Conservation (phyloP, 2,888 invertebrate species). For the Sympetrum striolatum region DNA sequence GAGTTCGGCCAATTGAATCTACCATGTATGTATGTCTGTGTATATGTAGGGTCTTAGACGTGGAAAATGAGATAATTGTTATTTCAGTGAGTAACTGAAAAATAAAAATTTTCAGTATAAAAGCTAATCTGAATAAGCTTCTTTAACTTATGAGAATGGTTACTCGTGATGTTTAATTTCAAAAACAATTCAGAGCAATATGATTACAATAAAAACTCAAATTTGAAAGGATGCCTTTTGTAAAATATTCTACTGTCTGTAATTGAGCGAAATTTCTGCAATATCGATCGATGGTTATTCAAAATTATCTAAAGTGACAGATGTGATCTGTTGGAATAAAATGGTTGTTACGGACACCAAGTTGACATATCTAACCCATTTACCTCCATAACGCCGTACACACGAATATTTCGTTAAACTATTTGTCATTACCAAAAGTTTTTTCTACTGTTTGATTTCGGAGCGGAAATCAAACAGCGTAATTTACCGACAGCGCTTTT, state of each 20-base stretch:
- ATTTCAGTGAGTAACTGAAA: slow-evolving; percentile 26
- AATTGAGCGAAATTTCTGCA: neutral
- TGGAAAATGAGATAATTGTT: slow-evolving; percentile 35
- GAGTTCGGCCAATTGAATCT: slow-evolving; percentile 24
- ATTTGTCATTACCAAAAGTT: neutral
- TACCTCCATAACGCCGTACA: neutral
- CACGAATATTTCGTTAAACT: neutral
- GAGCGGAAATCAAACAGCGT: neutral
- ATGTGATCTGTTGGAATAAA: neutral
- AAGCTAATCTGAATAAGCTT: slow-evolving; percentile 25
- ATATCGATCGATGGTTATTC: neutral
- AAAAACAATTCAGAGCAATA: neutral
- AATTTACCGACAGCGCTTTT: neutral
- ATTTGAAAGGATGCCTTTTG: neutral
- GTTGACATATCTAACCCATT: slow-evolving; percentile 19
- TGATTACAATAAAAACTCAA: neutral
- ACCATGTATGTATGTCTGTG: slow-evolving; percentile 34
- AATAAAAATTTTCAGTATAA: slow-evolving; percentile 31
- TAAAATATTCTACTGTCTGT: neutral
- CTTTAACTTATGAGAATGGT: neutral
- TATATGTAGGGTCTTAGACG: slow-evolving; percentile 31
- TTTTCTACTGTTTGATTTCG: neutral
- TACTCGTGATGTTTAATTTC: neutral
- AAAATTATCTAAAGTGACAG: neutral
- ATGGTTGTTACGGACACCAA: neutral